Evolutionary conservation across 2,888 invertebrate genomes (phyloP).

Genomic region (Esperia sulphurella): DNA sequence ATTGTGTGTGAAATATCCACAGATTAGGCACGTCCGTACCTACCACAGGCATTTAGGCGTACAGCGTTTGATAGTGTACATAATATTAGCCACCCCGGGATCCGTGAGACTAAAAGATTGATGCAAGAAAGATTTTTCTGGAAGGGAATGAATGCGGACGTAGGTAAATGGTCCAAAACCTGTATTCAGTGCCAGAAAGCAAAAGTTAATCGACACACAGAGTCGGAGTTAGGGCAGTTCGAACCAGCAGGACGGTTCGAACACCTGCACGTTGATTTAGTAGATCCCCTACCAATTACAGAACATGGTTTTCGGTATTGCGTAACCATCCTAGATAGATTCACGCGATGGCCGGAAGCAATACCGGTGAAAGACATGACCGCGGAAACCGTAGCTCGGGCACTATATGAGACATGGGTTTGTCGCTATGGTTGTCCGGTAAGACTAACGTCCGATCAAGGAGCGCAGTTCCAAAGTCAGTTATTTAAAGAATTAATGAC

Average conservation of each 20-base stretch:
- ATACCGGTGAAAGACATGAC: too few species aligned
- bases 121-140: slow-evolving; percentile 8
- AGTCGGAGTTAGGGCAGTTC: not conserved
- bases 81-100: slow-evolving; percentile 11
- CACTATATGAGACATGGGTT: slow-evolving; percentile 20
- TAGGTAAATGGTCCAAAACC: slow-evolving; percentile 5
- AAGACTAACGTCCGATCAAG: slow-evolving; percentile 36
- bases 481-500: slow-evolving; percentile 25
- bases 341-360: too few species aligned
- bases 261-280: not conserved
- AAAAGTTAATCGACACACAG: not conserved
- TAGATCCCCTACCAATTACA: not conserved
- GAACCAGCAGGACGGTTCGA: not conserved
- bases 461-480: slow-evolving; percentile 26
- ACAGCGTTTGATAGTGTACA: slow-evolving; percentile 9
- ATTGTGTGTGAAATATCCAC: slow-evolving; percentile 9
- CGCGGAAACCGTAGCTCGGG: too few species aligned
- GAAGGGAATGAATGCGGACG: slow-evolving; percentile 8
- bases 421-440: slow-evolving; percentile 16
- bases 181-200: slow-evolving; percentile 4
- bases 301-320: too few species aligned
- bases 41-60: slow-evolving; percentile 3
- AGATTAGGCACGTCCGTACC: slow-evolving; percentile 1
- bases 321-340: too few species aligned
- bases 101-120: slow-evolving; percentile 8